Conservation (phyloP, 2,888 invertebrate genomes). For the Atherix ibis region DNA sequence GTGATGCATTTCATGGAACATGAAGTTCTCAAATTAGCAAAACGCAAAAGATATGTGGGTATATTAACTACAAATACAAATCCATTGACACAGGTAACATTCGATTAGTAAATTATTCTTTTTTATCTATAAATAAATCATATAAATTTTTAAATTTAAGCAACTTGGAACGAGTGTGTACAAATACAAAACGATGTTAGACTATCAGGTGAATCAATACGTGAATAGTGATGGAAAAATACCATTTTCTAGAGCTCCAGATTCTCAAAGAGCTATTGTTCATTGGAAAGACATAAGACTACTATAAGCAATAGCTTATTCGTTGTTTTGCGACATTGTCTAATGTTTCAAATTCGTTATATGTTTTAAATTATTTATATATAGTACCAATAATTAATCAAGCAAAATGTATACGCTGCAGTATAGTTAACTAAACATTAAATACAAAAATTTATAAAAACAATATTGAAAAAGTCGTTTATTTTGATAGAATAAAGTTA, state of each 20-base stretch:
- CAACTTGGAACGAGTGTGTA: slow-evolving; percentile 69
- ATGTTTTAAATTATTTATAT: too few species aligned
- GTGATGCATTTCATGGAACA: slow-evolving; percentile 66
- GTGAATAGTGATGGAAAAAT: slow-evolving; percentile 51
- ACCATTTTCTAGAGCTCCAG: slow-evolving; percentile 60
- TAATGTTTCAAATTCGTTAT: too few species aligned
- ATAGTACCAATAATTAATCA: too few species aligned
- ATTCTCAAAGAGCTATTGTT: slow-evolving; percentile 58
- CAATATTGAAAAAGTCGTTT: too few species aligned
- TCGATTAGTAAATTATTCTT: slow-evolving; percentile 2
- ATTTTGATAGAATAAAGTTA: too few species aligned
- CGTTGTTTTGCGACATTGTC: background rate
- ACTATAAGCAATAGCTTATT: background rate
- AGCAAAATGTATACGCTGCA: too few species aligned
- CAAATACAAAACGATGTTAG: slow-evolving; percentile 57
- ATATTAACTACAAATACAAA: slow-evolving; percentile 79
- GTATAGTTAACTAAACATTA: too few species aligned
- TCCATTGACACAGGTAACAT: slow-evolving; percentile 64
- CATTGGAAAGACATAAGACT: slow-evolving; percentile 48
- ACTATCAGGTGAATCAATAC: slow-evolving; percentile 70
- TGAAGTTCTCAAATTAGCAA: slow-evolving; percentile 52
- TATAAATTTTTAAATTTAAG: slow-evolving; percentile 32
- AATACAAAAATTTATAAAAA: too few species aligned
- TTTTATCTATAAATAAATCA: background rate
- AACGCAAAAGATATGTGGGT: slow-evolving; percentile 47